Conservation (phyloP, 2,797 vertebrate species). For the Meriones psammophilus region DNA sequence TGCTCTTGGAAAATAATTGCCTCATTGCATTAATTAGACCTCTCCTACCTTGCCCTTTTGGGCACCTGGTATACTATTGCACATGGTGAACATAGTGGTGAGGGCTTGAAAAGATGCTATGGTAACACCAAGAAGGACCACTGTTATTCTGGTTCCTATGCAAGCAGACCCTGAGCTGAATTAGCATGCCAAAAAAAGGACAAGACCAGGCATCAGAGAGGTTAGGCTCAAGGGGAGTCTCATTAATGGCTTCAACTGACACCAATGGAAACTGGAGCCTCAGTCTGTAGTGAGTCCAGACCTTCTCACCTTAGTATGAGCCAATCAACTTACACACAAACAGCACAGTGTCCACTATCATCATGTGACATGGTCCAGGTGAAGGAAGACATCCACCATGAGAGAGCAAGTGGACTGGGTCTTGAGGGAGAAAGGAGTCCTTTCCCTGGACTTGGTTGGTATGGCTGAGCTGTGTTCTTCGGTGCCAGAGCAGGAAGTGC, state of each 20-base stretch:
- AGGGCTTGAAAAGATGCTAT: not conserved
- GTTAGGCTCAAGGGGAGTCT: not conserved
- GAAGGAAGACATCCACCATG: not conserved
- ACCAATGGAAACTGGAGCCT: not conserved
- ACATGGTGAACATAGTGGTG: not conserved
- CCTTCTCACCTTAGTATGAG: not conserved
- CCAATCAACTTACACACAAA: not conserved
- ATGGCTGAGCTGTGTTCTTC: not conserved
- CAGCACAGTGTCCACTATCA: not conserved
- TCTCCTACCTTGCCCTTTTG: not conserved
- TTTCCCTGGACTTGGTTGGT: not conserved
- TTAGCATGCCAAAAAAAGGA: not conserved
- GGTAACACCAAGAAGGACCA: not conserved
- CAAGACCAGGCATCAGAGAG: not conserved
- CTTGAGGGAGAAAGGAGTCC: not conserved
- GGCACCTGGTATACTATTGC: not conserved
- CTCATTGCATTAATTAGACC: not conserved
- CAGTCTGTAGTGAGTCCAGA: not conserved
- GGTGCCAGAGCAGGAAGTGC: slow-evolving; percentile 4
- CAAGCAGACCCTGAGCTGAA: not conserved
- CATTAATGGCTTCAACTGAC: not conserved
- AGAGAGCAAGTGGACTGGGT: not conserved
- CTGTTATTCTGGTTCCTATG: not conserved
- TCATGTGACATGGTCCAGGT: not conserved
- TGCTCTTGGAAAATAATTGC: not conserved